Conservation (phyloP, 2,888 invertebrate species). For the Chelonus formosanus region DNA sequence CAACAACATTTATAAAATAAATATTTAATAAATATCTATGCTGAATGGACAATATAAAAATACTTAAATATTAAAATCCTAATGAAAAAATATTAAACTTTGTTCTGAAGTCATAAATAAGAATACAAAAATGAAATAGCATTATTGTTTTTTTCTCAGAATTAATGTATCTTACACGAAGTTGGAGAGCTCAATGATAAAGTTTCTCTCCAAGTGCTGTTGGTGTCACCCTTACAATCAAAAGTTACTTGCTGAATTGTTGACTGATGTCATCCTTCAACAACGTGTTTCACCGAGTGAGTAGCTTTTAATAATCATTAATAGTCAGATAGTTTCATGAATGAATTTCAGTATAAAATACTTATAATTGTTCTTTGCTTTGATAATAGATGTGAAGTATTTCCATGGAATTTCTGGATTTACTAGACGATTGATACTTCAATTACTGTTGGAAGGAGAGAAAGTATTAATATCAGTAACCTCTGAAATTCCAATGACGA, state of each 20-base stretch:
- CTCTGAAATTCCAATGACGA: constrained; percentile 60
- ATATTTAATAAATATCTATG: too few relatives aligned
- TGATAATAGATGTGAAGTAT: constrained; percentile 58
- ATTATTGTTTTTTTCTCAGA: constrained; percentile 46
- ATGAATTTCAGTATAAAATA: too few relatives aligned
- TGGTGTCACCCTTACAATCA: constrained; percentile 88
- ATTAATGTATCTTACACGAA: constrained; percentile 58
- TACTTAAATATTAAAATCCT: neutral
- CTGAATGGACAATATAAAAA: neutral
- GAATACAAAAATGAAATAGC: too few relatives aligned
- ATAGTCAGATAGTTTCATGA: too few relatives aligned
- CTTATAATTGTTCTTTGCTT: neutral
- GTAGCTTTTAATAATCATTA: constrained; percentile 27
- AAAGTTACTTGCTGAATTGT: constrained; percentile 79
- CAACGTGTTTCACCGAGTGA: constrained; percentile 66
- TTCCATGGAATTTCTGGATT: constrained; percentile 82
- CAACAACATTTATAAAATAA: too few relatives aligned
- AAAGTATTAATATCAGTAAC: constrained; percentile 80
- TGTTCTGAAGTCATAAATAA: too few relatives aligned
- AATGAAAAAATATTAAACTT: too few relatives aligned
- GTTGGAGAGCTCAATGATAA: constrained; percentile 80
- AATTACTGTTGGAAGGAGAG: constrained; percentile 86
- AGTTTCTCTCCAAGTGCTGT: constrained; percentile 83
- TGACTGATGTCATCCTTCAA: constrained; percentile 79
- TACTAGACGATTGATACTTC: constrained; percentile 84